Base-by-base conservation (phyloP, 2,888 invertebrate species). In the Spodoptera littoralis region DNA sequence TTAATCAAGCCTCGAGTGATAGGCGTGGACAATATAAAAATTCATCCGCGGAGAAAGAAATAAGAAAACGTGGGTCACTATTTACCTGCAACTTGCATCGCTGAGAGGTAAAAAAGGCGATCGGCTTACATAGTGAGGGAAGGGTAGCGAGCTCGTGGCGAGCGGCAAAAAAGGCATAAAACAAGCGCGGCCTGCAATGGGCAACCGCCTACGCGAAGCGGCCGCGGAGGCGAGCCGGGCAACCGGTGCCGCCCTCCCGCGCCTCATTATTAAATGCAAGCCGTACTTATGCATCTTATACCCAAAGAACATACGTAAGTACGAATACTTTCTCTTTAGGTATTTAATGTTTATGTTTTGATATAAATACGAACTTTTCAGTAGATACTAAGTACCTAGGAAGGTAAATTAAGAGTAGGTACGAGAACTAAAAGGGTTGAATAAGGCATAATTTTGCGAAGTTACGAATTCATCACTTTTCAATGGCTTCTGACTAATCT, bases 161-260 rank as follows among this genome's bases (percentile, higher is more conserved):
- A 87, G 90, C 90, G 82, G 90, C 90, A 93, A 93, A 94, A 93
- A 93, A 90, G 81, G 84, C 82, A 90, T 88, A 90, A 91, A 84
- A 84, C 83, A 73, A 81, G 50, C 52, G 82, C 80, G 75, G 81
- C 27, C 27, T 27, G 27, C 81, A 79, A 82, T 86, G 70, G 24
- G 73, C 69, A 60, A 69, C 70, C 90, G 87, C 91, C 92, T 88
- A 91, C 92, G 90, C 90, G 85, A 83, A 87, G 84, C 84, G 83
- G 84, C 83, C 80, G 81, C 71, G 66, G 62, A 83, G 81, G 81
- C 71, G 75, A 70, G 73, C 66, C 8, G 36, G 36, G 36, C 36
- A 36, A 36, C 79, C 70, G 70, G 66, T 68, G 70, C 78, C 83
- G 79, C 78, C 79, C 77, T 81, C 73, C 77, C 79, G 73, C 78